Evolutionary conservation across 2,888 invertebrate species (phyloP).

Genomic region (Prionchulus punctatus): DNA sequence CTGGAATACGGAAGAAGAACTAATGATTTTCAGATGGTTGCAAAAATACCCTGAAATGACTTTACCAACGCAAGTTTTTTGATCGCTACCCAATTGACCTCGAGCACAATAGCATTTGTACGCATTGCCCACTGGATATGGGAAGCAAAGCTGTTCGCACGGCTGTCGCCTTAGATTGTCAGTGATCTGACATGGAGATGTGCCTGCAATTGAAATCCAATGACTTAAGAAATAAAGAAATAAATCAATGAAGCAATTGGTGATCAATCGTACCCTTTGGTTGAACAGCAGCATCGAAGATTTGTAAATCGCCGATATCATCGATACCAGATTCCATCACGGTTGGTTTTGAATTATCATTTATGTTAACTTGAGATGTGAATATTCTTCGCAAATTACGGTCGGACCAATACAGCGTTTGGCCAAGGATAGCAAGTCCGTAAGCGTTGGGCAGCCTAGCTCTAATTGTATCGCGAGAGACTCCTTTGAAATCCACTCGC

Average conservation of each 20-base stretch:
- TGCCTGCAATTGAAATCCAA: slow-evolving; percentile 9
- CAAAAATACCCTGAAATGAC: slow-evolving; percentile 8
- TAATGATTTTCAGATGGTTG: background rate
- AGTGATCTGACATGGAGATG: slow-evolving; percentile 29
- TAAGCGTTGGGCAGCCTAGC: slow-evolving; percentile 77
- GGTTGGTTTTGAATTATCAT: slow-evolving; percentile 53
- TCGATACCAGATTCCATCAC: slow-evolving; percentile 63
- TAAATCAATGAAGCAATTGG: no score
- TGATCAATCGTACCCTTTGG: slow-evolving; percentile 43
- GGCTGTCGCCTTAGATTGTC: slow-evolving; percentile 28
- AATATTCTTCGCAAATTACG: slow-evolving; percentile 57
- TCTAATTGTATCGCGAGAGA: slow-evolving; percentile 61
- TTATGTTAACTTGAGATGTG: slow-evolving; percentile 42
- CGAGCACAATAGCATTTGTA: slow-evolving; percentile 79
- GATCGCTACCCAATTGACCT: slow-evolving; percentile 50
- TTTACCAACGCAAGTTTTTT: slow-evolving; percentile 32
- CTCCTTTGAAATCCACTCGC: no score
- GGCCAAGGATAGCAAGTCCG: slow-evolving; percentile 70
- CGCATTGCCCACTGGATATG: slow-evolving; percentile 48
- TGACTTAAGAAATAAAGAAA: background rate
- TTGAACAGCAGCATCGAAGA: slow-evolving; percentile 74
- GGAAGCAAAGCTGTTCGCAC: slow-evolving; percentile 89
- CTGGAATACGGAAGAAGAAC: slow-evolving; percentile 25
- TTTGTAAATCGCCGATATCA: slow-evolving; percentile 70
- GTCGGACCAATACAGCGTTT: slow-evolving; percentile 83